A percentile compares a stretch with the other conserved stretches of the same genome.
Conservation (phyloP, 2,113 vertebrate species). For the Sula dactylatra region DNA sequence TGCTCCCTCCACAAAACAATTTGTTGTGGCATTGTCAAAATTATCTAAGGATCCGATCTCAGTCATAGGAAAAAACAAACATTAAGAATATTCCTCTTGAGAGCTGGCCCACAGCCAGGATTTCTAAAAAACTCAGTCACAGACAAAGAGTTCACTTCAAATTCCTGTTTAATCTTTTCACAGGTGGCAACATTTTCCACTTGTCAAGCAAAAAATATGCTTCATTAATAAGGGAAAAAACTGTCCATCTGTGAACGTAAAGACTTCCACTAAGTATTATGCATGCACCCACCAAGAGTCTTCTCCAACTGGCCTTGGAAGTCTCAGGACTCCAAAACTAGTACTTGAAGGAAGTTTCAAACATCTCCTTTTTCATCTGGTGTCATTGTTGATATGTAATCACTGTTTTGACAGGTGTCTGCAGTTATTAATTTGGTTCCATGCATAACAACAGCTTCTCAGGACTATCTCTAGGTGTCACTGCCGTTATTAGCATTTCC, state of each 20-base stretch:
- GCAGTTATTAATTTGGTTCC: not conserved
- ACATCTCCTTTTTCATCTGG: slow-evolving; percentile 7
- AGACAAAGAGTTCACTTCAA: slow-evolving; percentile 15
- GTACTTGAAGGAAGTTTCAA: slow-evolving; percentile 17
- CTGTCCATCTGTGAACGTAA: not conserved
- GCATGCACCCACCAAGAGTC: not conserved
- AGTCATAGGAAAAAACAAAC: slow-evolving; percentile 42
- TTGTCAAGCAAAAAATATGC: not conserved
- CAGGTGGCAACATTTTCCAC: slow-evolving; percentile 8
- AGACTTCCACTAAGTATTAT: not conserved
- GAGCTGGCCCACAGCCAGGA: slow-evolving; percentile 2
- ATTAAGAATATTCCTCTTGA: slow-evolving; percentile 38
- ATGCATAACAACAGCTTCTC: not conserved
- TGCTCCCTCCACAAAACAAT: not conserved
- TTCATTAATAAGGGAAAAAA: not conserved
- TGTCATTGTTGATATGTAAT: not conserved
- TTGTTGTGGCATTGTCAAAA: slow-evolving; percentile 50
- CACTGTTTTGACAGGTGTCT: slow-evolving; percentile 23
- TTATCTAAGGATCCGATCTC: slow-evolving; percentile 22
- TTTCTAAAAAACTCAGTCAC: not conserved
- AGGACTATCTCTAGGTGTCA: not conserved
- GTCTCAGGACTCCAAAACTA: not conserved
- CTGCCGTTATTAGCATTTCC: not conserved
- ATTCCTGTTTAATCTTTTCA: slow-evolving; percentile 2
- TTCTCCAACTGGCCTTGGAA: not conserved